Conservation (phyloP, 2,888 invertebrate species). For the Sipha maydis region DNA sequence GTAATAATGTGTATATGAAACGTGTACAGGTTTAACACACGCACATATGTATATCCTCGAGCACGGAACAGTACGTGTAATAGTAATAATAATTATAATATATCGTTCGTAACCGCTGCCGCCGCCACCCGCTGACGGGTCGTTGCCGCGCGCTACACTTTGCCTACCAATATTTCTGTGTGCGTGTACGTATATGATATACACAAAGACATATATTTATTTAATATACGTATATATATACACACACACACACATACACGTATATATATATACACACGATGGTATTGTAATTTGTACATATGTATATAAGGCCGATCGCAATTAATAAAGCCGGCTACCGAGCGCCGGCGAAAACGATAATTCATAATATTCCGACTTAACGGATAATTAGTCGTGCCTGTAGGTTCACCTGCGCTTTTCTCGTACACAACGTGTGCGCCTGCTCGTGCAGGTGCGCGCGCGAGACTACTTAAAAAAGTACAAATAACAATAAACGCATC, state of each 20-base stretch:
- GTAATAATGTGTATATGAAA: background rate
- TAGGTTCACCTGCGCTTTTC: conserved; percentile 52
- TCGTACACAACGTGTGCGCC: background rate
- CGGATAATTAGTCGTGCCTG: conserved; percentile 37
- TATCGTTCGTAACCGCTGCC: background rate
- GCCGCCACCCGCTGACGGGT: conserved; percentile 1
- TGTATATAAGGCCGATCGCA: background rate
- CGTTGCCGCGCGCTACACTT: background rate
- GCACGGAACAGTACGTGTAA: background rate
- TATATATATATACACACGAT: background rate
- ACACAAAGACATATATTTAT: too few relatives aligned
- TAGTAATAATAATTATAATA: background rate
- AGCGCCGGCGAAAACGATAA: conserved; percentile 48
- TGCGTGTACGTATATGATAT: background rate
- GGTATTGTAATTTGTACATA: background rate
- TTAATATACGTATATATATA: too few relatives aligned
- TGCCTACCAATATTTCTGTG: background rate
- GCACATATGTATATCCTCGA: too few relatives aligned
- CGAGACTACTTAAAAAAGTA: too few relatives aligned
- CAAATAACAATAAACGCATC: too few relatives aligned
- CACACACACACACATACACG: too few relatives aligned
- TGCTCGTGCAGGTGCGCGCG: background rate
- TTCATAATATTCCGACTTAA: conserved; percentile 51
- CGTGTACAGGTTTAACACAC: too few relatives aligned
- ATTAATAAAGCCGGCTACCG: conserved; percentile 33